Percentiles rank a stretch among this genome's conserved stretches.
phyloP scores from a whole-genome alignment of 2,888 invertebrate genomes.

The Drosophila anomalata region DNA sequence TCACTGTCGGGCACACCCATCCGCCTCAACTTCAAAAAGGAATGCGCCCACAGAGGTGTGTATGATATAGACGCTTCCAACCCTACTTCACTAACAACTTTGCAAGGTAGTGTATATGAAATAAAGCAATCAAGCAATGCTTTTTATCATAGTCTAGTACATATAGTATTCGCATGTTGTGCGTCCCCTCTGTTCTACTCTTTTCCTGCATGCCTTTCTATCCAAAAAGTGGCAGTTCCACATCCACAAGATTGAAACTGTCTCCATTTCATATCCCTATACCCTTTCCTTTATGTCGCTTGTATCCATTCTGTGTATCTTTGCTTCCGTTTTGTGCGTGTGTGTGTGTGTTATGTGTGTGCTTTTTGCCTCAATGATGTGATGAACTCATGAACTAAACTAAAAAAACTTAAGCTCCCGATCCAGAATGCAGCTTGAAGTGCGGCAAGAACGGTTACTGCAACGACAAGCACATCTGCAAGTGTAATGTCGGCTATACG shows the following conservation, averaged over 20 bases:
- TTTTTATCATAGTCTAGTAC: conserved; percentile 51
- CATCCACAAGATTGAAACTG: too few relatives aligned
- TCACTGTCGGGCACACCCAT: conserved; percentile 94
- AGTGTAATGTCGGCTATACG: conserved; percentile 95
- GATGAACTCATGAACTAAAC: conserved; percentile 61
- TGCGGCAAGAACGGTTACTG: conserved; percentile 94
- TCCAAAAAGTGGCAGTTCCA: background rate
- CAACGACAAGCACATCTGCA: conserved; percentile 92
- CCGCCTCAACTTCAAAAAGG: conserved; percentile 93
- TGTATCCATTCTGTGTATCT: background rate
- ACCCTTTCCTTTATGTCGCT: conserved; percentile 2
- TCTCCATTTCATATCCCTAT: too few relatives aligned
- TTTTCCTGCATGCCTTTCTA: background rate
- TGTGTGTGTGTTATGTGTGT: conserved; percentile 18
- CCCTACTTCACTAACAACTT: conserved; percentile 83
- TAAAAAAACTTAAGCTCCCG: conserved; percentile 87
- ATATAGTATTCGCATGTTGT: conserved; percentile 19
- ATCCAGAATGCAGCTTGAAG: conserved; percentile 94
- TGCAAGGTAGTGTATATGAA: conserved; percentile 84
- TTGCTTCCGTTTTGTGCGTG: background rate
- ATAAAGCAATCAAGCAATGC: conserved; percentile 65
- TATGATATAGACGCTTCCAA: conserved; percentile 85
- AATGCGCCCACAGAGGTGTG: conserved; percentile 96
- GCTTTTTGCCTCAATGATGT: conserved; percentile 12
- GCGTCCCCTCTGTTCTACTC: conserved; percentile 12